phyloP scores from a whole-genome alignment of 2,113 vertebrate species.

The Cathartes aura region DNA sequence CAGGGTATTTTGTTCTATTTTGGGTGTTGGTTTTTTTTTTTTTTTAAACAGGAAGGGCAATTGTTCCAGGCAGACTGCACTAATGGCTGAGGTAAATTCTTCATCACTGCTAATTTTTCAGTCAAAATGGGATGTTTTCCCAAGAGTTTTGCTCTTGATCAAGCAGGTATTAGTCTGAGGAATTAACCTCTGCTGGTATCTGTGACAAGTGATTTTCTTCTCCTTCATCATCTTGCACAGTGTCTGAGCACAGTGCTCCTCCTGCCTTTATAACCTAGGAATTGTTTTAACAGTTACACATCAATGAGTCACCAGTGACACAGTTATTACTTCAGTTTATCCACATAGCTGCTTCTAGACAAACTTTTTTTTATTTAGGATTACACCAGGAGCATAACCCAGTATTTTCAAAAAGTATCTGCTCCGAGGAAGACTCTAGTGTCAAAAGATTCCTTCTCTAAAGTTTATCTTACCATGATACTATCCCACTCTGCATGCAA shows the following conservation, averaged over 20 bases:
- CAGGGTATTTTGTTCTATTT: background rate
- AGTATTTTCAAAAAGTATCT: background rate
- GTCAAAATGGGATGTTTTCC: background rate
- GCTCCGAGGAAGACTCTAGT: rapidly evolving
- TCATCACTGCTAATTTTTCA: background rate
- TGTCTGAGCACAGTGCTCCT: background rate
- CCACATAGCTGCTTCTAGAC: background rate
- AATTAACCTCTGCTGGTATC: background rate
- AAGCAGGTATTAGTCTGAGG: background rate
- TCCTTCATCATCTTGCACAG: background rate
- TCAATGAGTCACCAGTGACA: background rate
- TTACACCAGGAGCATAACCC: background rate
- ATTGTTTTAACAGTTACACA: background rate
- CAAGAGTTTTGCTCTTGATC: background rate
- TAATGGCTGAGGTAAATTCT: background rate
- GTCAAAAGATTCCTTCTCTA: background rate
- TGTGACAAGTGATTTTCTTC: background rate
- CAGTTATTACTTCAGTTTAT: background rate
- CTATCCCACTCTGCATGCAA: background rate
- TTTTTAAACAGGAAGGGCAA: background rate
- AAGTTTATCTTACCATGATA: background rate
- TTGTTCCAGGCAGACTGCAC: background rate
- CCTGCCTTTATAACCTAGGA: background rate
- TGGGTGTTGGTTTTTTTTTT: rapidly evolving
- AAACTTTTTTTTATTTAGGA: background rate